Conservation (phyloP, 2,888 invertebrate genomes). For the Apotomis capreana region DNA sequence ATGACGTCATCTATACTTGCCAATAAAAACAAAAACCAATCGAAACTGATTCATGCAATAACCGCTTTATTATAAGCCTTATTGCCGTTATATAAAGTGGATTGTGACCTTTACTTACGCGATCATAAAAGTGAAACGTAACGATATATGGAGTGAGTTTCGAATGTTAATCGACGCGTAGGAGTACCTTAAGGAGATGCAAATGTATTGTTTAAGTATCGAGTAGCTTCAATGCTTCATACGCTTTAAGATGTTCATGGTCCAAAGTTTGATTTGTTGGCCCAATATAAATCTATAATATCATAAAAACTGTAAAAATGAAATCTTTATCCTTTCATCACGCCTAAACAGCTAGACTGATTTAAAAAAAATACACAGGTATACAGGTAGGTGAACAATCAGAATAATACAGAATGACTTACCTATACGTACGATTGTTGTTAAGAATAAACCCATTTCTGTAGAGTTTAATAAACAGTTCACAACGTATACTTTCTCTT, state of each 20-base stretch:
- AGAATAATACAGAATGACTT: background rate
- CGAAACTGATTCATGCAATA: conserved; percentile 12
- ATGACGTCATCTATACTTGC: conserved; percentile 22
- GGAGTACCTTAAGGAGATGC: conserved; percentile 50
- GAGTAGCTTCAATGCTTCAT: background rate
- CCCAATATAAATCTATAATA: too few relatives aligned
- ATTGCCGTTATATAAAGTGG: conserved; percentile 28
- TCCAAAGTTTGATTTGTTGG: too few relatives aligned
- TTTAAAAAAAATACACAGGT: too few relatives aligned
- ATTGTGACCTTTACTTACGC: conserved; percentile 7
- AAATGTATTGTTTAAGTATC: conserved; percentile 44
- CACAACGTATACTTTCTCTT: background rate
- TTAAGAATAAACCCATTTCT: conserved; percentile 7
- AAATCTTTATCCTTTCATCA: too few relatives aligned
- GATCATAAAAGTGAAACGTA: conserved; percentile 69
- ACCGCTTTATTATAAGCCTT: conserved; percentile 22
- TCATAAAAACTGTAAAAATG: too few relatives aligned
- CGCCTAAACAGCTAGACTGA: too few relatives aligned
- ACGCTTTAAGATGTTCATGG: background rate
- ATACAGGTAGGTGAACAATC: too few relatives aligned
- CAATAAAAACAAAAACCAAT: conserved; percentile 38
- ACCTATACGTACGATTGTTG: conserved; percentile 7
- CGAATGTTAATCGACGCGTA: conserved; percentile 64
- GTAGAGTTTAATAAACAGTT: background rate
- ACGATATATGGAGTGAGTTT: conserved; percentile 59